Evolutionary conservation across 2,797 vertebrate genomes (phyloP), one percentile per base, ranked within the genome.

Genomic region (Hydrophis major): DNA sequence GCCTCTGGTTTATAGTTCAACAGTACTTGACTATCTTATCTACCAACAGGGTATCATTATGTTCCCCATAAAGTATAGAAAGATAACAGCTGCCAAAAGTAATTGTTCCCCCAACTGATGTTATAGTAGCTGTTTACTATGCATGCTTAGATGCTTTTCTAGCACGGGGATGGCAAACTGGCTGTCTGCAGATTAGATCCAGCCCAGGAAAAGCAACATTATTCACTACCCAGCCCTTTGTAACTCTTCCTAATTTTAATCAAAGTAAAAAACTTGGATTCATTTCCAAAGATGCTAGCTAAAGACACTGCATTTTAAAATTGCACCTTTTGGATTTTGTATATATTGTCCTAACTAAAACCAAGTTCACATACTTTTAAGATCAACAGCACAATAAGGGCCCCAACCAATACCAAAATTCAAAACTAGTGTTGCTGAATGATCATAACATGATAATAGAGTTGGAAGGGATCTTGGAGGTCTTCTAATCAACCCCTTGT

Each of bases 1-100:
- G 92, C 88, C 88, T 93, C 92, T 88, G 63, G 89, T 93, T 90
- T 90, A 93, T 93, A 93, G 89, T 87, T 93, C 92, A 93, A 87
- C 86, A 88, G 53, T 88, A 93, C 89, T 93, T 88, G 89, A 93
- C 83, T 88, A 90, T 42, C 92, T 93, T 93, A 93, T 88, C 89
- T 93, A 90, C 86, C 92, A 78, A 90, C 86, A 93, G 92, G 92
- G 89, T 74, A 93, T 74, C 61, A 60, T 93, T 93, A 93, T 22
- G 20, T 50, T 91, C 59, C 90, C 59, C 87, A 91, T 92, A 91
- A 92, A 89, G 87, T 59, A 89, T 66, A 42, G 32, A 86, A 86
- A 69, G 93, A 91, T 89, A 93, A 89, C 90, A 93, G 90, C 87
- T 90, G 92, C 89, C 92, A 88, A 74, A 90, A 93, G 86, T 90